phyloP scores from a whole-genome alignment of 2,113 vertebrate genomes.

The Lophius piscatorius region DNA sequence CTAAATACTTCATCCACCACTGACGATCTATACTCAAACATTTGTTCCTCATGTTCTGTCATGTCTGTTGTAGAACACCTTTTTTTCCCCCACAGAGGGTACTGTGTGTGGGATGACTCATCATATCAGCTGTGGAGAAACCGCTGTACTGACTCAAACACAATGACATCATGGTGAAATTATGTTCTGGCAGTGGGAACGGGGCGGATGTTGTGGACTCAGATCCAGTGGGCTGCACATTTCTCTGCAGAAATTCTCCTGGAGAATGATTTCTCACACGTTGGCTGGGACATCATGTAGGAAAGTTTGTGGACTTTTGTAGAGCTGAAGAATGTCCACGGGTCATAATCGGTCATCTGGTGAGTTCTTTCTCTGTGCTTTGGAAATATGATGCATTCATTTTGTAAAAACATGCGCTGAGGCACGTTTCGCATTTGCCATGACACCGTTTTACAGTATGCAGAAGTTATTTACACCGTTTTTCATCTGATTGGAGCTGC shows the following conservation, averaged over 20 bases:
- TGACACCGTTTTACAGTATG: too few relatives aligned
- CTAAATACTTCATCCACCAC: too few relatives aligned
- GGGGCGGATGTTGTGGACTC: constrained; percentile 66
- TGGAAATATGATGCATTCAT: background rate
- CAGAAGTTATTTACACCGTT: too few relatives aligned
- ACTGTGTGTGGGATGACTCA: constrained; percentile 4
- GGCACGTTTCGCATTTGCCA: constrained; percentile 4
- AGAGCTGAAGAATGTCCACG: constrained; percentile 34
- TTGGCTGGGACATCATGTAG: constrained; percentile 27
- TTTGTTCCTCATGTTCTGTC: background rate
- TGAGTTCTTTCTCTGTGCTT: constrained; percentile 48
- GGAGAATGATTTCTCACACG: constrained; percentile 35
- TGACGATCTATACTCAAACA: too few relatives aligned
- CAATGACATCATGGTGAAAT: constrained; percentile 77
- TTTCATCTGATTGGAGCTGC: too few relatives aligned
- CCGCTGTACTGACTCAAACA: constrained; percentile 39
- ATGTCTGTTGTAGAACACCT: background rate
- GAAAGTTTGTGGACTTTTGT: constrained; percentile 12
- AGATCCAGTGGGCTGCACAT: constrained; percentile 41
- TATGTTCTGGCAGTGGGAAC: constrained; percentile 69
- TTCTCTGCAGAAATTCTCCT: constrained; percentile 39
- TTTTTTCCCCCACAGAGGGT: background rate
- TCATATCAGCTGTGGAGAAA: constrained; percentile 17
- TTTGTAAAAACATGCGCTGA: constrained; percentile 4
- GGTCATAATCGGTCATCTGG: constrained; percentile 43